Evolutionary conservation across 2,113 vertebrate species (phyloP), one percentile per base, ranked within the genome.

Genomic region (Passer montanus): DNA sequence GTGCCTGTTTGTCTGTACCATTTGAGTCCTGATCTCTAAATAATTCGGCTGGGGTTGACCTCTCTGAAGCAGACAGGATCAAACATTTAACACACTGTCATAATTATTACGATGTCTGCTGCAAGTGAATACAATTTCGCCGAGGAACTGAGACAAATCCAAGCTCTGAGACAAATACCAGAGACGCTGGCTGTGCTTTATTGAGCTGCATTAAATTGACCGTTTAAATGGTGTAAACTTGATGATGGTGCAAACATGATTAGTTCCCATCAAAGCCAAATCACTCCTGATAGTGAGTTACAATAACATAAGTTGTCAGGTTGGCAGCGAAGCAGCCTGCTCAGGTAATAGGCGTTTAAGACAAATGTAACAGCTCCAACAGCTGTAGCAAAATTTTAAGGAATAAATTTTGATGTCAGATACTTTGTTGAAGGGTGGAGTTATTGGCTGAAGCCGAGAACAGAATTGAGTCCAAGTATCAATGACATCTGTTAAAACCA

Each of bases 201-300:
- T 66, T 5, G 33, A 96, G 92, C 75, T 59, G 89, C 80, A 86
- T 87, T 90, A 87, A 97, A 88, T 91, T 85, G 95, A 92, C 87
- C 76, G 15, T 92, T 96, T 97, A 93, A 90, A 88, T 30, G 91
- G 88, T 84, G 92, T 47, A 90, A 94, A 93, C 87, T 62, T 90
- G 90, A 95, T 97, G 95, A 95, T 60, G 85, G 86, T 91, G 95
- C 64, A 86, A 94, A 96, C 88, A 49, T 58, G 90, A 97, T 97
- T 95, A 91, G 93, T 66, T 81, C 92, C 94, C 84, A 83, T 88
- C 80, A 30, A 73, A 97, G 93, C 76, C 27, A 52, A 96, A 95
- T 96, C 67, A 44, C 94, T 94, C 88, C 85, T 56, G 89, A 86
- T 81, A 86, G 90, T 24, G 89, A 87, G 66, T 80, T 95, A 76